Percentiles rank a stretch among this genome's conserved stretches.
Conservation (phyloP, 2,888 invertebrate genomes). For the Eupithecia vulgata region DNA sequence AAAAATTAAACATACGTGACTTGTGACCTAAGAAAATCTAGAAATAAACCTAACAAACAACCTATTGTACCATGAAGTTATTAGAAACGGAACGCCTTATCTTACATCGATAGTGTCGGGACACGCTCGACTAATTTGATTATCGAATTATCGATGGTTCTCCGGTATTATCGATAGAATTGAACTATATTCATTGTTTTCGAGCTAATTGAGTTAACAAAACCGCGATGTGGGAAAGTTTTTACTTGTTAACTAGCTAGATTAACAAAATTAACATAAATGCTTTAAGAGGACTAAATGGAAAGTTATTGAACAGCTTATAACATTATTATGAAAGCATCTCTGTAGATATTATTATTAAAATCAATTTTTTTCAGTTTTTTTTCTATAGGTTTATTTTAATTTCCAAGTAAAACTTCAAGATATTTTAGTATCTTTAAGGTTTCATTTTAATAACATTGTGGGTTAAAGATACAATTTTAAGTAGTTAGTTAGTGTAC, state of each 20-base stretch:
- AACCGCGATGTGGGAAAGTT: constrained; percentile 16
- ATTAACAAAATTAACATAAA: constrained; percentile 8
- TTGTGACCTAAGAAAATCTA: constrained; percentile 2
- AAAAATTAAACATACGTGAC: background rate
- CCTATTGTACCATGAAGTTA: constrained; percentile 59
- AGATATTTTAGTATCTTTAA: too few relatives aligned
- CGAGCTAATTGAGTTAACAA: constrained; percentile 2
- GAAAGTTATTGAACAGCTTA: background rate
- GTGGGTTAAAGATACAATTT: too few relatives aligned
- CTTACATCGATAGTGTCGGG: constrained; percentile 46
- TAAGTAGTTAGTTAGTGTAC: too few relatives aligned
- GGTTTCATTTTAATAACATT: too few relatives aligned
- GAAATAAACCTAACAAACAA: constrained; percentile 43
- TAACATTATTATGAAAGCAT: background rate
- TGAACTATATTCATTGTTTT: constrained; percentile 14
- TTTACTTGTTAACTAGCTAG: background rate
- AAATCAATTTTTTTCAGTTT: background rate
- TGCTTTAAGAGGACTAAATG: background rate
- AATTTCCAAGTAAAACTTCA: background rate
- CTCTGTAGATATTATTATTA: background rate
- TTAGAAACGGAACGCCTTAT: constrained; percentile 59
- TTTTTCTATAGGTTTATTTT: background rate
- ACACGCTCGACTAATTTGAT: constrained; percentile 19
- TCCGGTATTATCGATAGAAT: background rate
- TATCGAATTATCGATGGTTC: constrained; percentile 21